Base-by-base conservation (phyloP, 2,797 vertebrate genomes). In the Cirrhinus mrigala region DNA sequence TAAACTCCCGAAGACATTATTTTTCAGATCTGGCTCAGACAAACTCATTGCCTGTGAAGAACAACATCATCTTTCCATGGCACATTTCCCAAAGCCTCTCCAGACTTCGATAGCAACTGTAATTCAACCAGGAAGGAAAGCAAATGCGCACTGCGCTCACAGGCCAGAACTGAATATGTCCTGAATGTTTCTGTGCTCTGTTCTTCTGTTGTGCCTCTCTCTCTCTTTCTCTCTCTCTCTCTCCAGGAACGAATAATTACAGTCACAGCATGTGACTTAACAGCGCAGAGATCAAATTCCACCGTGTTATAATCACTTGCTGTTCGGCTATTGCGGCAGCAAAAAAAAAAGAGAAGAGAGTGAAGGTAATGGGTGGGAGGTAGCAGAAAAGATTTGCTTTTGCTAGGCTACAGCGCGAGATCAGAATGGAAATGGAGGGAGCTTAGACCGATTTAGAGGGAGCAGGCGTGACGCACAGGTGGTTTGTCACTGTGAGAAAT, bases 1-100 rank as follows among this genome's bases (percentile, higher is more conserved):
- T 84, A 87, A 88, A 82, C 88, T 82, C 81, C 77, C 75, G 11
- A 16, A 56, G 62, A 76, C 52, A 60, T 83, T 77, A 77, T 73
- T 90, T 90, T 88, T 87, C 85, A 84, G 74, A 87, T 83, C 62
- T 68, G 50, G 66, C 74, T 84, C 69, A 52, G 79, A 73, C 27
- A 22, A 85, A 74, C 77, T 62, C 29, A 85, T 79, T 85, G 83
- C 77, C 44, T 74, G 77, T 79, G 44, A 40, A 79, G 83, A 40
- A 71, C 58, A 78, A 60, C 77, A 80, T 85, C 77, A 64, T 85
- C 56, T 74, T 62, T 80, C 68, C 76, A 85, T 85, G 76, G 69
- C 56, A 52, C 58, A 74, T 80, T 80, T 79, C 66, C 68, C 83
- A 85, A 73, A 73, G 33, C 58, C 24, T 27, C 52, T 78, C 37